These are phyloP conservation scores for Diorhabda elongata DNA, from an alignment of 1,140 invertebrate species.

Conservation along the genomic window DNA sequence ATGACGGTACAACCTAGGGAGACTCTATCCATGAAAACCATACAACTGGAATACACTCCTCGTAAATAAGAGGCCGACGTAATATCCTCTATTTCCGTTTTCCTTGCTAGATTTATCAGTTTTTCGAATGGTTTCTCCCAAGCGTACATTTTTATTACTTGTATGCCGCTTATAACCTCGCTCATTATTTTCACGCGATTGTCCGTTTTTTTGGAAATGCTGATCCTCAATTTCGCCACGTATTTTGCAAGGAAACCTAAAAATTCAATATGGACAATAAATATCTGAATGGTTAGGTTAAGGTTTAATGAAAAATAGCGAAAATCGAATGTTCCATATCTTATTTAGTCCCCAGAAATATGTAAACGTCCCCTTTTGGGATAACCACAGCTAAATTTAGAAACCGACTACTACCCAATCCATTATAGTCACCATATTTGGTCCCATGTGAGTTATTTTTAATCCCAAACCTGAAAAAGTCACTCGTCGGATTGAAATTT, in stretches of 20 bases:
- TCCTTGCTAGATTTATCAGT: slow-evolving; percentile 53
- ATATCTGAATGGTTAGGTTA: too few species aligned
- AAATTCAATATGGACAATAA: slow-evolving; percentile 18
- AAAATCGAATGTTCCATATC: too few species aligned
- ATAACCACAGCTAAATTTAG: too few species aligned
- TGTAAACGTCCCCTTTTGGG: too few species aligned
- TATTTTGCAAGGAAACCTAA: slow-evolving; percentile 53
- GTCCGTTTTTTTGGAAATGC: slow-evolving; percentile 63
- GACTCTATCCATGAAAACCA: slow-evolving; percentile 68
- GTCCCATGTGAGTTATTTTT: too few species aligned
- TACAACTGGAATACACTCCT: slow-evolving; percentile 64
- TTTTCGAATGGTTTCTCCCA: slow-evolving; percentile 68
- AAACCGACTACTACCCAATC: too few species aligned
- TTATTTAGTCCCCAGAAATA: too few species aligned
- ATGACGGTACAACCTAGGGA: slow-evolving; percentile 71
- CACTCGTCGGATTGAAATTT: too few species aligned
- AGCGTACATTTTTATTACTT: slow-evolving; percentile 79
- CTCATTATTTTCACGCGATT: slow-evolving; percentile 72
- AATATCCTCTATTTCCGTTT: slow-evolving; percentile 64
- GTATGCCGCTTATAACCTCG: slow-evolving; percentile 68
- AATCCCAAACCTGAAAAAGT: too few species aligned
- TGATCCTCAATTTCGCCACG: slow-evolving; percentile 51
- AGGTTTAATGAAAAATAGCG: too few species aligned
- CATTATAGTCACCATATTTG: too few species aligned
- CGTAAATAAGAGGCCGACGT: slow-evolving; percentile 65